Base-by-base conservation (phyloP, 2,888 invertebrate species). In the Nomada lathburiana region DNA sequence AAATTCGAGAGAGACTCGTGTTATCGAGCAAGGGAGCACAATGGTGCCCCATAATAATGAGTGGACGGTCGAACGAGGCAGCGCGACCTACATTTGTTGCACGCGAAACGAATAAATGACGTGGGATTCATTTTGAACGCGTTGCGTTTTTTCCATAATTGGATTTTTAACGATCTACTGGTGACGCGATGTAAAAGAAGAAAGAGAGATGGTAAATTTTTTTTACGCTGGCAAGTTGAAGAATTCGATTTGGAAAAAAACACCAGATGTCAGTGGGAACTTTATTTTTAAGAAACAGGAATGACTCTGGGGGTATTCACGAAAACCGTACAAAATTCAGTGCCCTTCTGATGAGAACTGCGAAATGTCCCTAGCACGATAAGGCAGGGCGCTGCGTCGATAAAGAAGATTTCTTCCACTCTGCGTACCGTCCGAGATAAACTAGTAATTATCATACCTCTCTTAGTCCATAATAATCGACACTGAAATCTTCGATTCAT, bases 61-160 rank as follows among this genome's bases (percentile, higher is more conserved):
- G 62, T n/a, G 63, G 73, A 67, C 67, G 67, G 63, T 55, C 62
- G 55, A 52, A n/a, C 36, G 42, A 20, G 20, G 36, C 10, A 53
- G 10, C 20, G 53, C 67, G 76, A 82, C 74, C 72, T 73, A 75
- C 52, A 86, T 86, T 76, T 63, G 13, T 29, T 52, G 62, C 67
- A 73, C 62, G 62, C 42, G 26, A 80, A 73, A 71, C 62, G 59
- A 80, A 80, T 84, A 70, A 80, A 57, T 72, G 75, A 53, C 42
- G 52, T 68, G 23, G 23, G 59, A 47, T 60, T 13, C 16, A 50
- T 29, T 59, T 44, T 23, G 26, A 50, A 10, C 42, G 4, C 26
- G 47, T 26, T 16, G 23, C 55, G 23, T 36, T 47, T 55, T 50
- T 60, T 57, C 23, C 26, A n/a, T 42, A 20, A 42, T 47, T 23